Percentiles rank a stretch among this genome's conserved stretches.
These are phyloP conservation scores for Hylaea fasciaria DNA, from an alignment of 2,888 invertebrate genomes.

Conservation along the genomic window DNA sequence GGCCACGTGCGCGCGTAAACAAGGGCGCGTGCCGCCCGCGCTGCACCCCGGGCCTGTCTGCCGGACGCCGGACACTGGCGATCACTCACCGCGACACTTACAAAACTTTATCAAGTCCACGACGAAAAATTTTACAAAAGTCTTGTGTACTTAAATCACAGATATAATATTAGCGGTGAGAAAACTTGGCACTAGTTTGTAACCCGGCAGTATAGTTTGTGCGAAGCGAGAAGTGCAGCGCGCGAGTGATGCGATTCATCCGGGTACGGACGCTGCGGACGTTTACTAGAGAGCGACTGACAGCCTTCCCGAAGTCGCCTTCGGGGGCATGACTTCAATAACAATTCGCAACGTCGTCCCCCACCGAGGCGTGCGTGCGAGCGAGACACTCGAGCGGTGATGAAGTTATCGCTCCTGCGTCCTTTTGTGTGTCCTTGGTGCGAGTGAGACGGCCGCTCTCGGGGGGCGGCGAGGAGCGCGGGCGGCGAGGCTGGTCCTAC, in stretches of 20 bases:
- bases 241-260: slow-evolving; percentile 69
- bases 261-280: slow-evolving; percentile 81
- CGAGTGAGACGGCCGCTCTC: slow-evolving; percentile 69
- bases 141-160: slow-evolving; percentile 69
- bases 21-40: slow-evolving; percentile 49
- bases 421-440: slow-evolving; percentile 85
- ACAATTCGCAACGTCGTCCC: slow-evolving; percentile 85
- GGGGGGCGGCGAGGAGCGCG: slow-evolving; percentile 63
- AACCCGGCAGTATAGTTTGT: slow-evolving; percentile 67
- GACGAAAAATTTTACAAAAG: slow-evolving; percentile 59
- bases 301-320: slow-evolving; percentile 85
- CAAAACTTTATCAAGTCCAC: slow-evolving; percentile 57
- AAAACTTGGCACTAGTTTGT: slow-evolving; percentile 75
- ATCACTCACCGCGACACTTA: slow-evolving; percentile 49
- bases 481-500: slow-evolving; percentile 78
- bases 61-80: slow-evolving; percentile 36
- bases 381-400: slow-evolving; percentile 79
- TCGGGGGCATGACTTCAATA: slow-evolving; percentile 86
- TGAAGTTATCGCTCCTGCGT: slow-evolving; percentile 86
- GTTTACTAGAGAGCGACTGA: slow-evolving; percentile 84
- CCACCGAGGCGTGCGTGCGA: slow-evolving; percentile 82
- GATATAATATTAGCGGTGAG: slow-evolving; percentile 52
- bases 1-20: slow-evolving; percentile 81
- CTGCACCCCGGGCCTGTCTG: slow-evolving; percentile 23
- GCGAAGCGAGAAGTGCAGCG: slow-evolving; percentile 61